A percentile compares a stretch with the other conserved stretches of the same genome.
Evolutionary conservation across 1,140 invertebrate species (phyloP).

Genomic region (Drosophila willistoni): DNA sequence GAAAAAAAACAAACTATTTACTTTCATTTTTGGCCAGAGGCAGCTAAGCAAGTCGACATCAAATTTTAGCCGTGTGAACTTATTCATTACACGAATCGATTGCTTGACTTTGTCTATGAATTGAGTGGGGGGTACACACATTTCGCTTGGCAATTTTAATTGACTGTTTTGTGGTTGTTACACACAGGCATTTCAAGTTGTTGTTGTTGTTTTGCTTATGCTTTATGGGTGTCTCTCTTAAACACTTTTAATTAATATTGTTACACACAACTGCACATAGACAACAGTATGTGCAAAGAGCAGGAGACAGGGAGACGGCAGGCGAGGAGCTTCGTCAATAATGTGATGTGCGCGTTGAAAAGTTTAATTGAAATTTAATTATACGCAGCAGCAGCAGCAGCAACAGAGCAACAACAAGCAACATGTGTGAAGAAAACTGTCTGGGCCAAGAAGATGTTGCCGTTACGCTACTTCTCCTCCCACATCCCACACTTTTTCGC

Average conservation of each 20-base stretch:
- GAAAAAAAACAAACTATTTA: neutral
- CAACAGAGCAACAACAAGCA: constrained; percentile 12
- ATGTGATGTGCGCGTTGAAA: constrained; percentile 48
- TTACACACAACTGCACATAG: constrained; percentile 53
- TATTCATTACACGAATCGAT: constrained; percentile 1
- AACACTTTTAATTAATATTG: constrained; percentile 77
- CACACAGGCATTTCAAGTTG: constrained; percentile 3
- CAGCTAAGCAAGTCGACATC: neutral
- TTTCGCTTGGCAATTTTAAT: constrained; percentile 57
- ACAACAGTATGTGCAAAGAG: constrained; percentile 15
- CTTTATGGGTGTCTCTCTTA: constrained; percentile 31
- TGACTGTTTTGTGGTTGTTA: constrained; percentile 59
- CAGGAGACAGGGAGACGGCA: neutral
- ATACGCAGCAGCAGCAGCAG: constrained; percentile 30
- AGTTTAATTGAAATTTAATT: constrained; percentile 80
- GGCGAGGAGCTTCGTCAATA: constrained; percentile 1
- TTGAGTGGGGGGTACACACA: constrained; percentile 43
- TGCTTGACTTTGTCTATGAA: constrained; percentile 22
- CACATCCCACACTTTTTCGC: neutral
- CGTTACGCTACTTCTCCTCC: neutral
- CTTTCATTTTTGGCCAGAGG: neutral
- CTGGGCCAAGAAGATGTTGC: constrained; percentile 10
- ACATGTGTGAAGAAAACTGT: constrained; percentile 49
- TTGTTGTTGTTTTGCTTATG: constrained; percentile 1
- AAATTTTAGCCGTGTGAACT: neutral